Percentiles rank a stretch among this genome's conserved stretches.
phyloP scores from a whole-genome alignment of 2,888 invertebrate genomes.

The Maniola hyperantus region DNA sequence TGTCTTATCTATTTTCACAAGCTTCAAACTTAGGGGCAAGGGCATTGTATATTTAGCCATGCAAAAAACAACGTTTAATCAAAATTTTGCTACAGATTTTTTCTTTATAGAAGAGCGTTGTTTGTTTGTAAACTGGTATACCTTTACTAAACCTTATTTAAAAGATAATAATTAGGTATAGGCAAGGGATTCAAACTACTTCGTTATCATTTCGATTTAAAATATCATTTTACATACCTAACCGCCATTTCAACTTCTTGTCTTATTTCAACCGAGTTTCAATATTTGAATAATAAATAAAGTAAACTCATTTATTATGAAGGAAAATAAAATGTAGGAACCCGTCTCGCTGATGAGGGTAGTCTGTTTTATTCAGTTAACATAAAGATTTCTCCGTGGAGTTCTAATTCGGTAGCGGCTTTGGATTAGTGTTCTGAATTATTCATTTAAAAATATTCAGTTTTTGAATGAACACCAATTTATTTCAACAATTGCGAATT shows the following conservation, averaged over 20 bases:
- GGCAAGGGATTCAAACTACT: neutral
- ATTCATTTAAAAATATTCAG: conserved; percentile 2
- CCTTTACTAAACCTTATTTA: no score
- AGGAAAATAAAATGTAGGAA: conserved; percentile 26
- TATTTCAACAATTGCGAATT: neutral
- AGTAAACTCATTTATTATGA: conserved; percentile 27
- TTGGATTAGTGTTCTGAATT: conserved; percentile 1
- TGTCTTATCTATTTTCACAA: no score
- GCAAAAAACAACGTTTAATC: no score
- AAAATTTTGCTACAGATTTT: no score
- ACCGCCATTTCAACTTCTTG: neutral
- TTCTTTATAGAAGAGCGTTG: no score
- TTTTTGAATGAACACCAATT: neutral
- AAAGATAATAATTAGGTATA: no score
- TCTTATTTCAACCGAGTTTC: neutral
- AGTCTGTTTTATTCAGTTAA: conserved; percentile 22
- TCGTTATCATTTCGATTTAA: neutral
- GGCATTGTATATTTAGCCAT: no score
- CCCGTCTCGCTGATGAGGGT: conserved; percentile 28
- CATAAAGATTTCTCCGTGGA: conserved; percentile 23
- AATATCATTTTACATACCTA: neutral
- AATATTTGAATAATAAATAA: conserved; percentile 26
- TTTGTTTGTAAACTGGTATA: no score
- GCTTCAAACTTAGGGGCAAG: no score
- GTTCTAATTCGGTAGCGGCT: conserved; percentile 17